Base-by-base conservation (phyloP, 2,888 invertebrate genomes). In the Eristalinus aeneus region DNA sequence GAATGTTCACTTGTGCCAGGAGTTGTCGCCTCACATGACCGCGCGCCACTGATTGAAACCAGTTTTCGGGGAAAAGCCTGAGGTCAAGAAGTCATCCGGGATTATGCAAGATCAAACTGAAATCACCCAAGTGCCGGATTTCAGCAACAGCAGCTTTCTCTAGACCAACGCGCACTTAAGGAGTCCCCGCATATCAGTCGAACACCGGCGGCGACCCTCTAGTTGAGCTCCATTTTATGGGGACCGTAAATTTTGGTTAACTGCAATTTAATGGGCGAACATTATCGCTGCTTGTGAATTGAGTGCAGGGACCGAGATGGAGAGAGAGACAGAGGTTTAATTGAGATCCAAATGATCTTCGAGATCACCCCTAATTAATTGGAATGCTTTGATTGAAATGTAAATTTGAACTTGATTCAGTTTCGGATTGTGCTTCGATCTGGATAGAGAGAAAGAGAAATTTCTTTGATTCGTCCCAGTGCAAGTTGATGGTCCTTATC, bases 181-280 rank as follows among this genome's bases (percentile, higher is more conserved):
- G 56, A 56, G 23, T 16, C 46, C 4, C 39, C 6, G 1, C 4
- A 12, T 1, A 4, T 1, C 6, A 22, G 8, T 23, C 10, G 5
- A 56, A 3, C 10, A 20, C 10, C 22, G 20, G 10, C 22, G 11
- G 23, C 20, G 61, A 72, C 61, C 53, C 61, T 64, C 56, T 31
- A 64, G 54, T 36, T 46, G 39, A 63, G 56, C 34, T 61, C 53
- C 10, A 53, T 64, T 64, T 76, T 63, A 76, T 68, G 76, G 61
- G 34, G 53, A 31, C 67, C 53, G 68, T 68, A 69, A 76, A 76
- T 76, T 63, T 63, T 34, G 61, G 60, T 76, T 68, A 76, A 69
- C 61, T 76, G 68, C 76, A 22, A 2, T 68, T 69, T 76, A 69
- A 76, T 76, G 68, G 76, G 61, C 60, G 54, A 63, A 32, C 68